phyloP scores from a whole-genome alignment of 2,113 vertebrate species.

The Bos taurus region ARS-UCD2.0 NC_037328.1:134198501-134199000 shows the following conservation, averaged over 20 bases:
- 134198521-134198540: background rate
- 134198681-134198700: background rate
- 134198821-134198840: slow-evolving; percentile 32
- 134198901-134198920: background rate
- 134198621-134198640: background rate
- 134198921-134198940: background rate
- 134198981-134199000: background rate
- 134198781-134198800: background rate
- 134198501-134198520: background rate
- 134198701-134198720: background rate
- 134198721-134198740: background rate
- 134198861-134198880: slow-evolving; percentile 9
- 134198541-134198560: background rate
- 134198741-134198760: background rate
- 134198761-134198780: background rate
- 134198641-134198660: background rate
- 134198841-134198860: slow-evolving; percentile 28
- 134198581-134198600: background rate
- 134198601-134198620: background rate
- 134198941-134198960: background rate
- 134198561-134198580: slow-evolving; percentile 13
- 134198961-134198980: background rate
- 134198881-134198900: background rate
- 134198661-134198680: background rate
- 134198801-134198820: background rate